These are phyloP conservation scores for Petrolisthes cinctipes DNA, from an alignment of 2,888 invertebrate species.

Conservation along the genomic window DNA sequence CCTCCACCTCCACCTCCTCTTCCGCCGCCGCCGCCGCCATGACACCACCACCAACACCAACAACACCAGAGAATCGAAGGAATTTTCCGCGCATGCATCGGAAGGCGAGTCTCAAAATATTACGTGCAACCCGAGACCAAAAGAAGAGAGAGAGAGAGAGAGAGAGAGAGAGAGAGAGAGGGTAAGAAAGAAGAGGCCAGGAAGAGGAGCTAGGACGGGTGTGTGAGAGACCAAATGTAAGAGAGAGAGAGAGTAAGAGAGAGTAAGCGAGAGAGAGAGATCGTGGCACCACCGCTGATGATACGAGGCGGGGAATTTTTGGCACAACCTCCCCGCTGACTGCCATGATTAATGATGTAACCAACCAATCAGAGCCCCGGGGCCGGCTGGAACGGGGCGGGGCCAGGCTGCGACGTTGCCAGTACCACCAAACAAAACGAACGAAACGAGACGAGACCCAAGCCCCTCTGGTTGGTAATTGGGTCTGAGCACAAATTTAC, in stretches of 20 bases:
- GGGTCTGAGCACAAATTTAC: conserved; percentile 49
- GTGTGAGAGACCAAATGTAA: too few species aligned
- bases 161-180: not conserved
- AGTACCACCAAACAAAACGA: not conserved
- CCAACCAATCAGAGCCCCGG: conserved; percentile 36
- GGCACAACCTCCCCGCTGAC: conserved; percentile 50
- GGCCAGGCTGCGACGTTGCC: conserved; percentile 35
- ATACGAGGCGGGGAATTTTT: conserved; percentile 58
- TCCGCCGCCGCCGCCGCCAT: conserved; percentile 27
- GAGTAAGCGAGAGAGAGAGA: not conserved
- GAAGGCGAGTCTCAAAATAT: conserved; percentile 48
- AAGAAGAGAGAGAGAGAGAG: not conserved
- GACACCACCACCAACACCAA: conserved; percentile 29
- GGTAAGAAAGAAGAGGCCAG: not conserved
- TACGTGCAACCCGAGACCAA: conserved; percentile 31
- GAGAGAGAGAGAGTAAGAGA: too few species aligned
- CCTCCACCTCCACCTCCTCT: too few species aligned
- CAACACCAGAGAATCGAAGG: conserved; percentile 33
- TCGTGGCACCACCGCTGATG: conserved; percentile 55
- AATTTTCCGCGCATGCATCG: conserved; percentile 54
- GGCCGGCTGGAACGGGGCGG: conserved; percentile 38
- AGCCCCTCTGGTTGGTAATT: conserved; percentile 15
- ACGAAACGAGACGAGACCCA: not conserved
- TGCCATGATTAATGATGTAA: conserved; percentile 46
- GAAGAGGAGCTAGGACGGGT: not conserved